Percentiles rank a stretch among this genome's conserved stretches.
These are phyloP conservation scores for Latheticus oryzae DNA, from an alignment of 2,888 invertebrate genomes.

Conservation along the genomic window DNA sequence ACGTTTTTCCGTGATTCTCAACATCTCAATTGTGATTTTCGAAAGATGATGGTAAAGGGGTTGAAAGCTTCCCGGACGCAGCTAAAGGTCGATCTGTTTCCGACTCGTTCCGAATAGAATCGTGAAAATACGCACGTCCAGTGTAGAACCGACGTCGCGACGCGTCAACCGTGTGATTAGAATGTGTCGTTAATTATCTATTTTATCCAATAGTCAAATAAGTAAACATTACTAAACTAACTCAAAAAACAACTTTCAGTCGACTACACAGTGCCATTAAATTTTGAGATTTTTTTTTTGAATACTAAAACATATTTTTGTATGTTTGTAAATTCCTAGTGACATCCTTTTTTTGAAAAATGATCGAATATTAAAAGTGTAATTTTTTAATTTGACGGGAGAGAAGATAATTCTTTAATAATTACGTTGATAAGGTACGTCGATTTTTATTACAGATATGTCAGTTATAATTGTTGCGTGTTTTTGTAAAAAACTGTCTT, in stretches of 20 bases:
- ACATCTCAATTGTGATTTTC: conserved; percentile 23
- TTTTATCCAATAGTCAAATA: conserved; percentile 29
- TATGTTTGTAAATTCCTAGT: no score
- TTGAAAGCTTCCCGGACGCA: conserved; percentile 46
- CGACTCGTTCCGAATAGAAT: conserved; percentile 45
- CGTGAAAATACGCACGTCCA: conserved; percentile 46
- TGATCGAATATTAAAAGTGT: no score
- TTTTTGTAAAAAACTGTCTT: no score
- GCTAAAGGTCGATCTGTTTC: conserved; percentile 49
- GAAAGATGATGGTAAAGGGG: conserved; percentile 27
- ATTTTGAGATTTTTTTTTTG: no score
- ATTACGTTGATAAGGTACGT: no score
- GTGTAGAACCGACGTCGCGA: conserved; percentile 47
- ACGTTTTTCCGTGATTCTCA: conserved; percentile 51
- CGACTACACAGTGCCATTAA: conserved; percentile 15
- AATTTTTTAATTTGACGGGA: no score
- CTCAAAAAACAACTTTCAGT: conserved; percentile 1
- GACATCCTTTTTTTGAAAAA: no score
- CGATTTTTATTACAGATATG: no score
- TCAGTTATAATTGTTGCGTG: no score
- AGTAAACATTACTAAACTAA: conserved; percentile 33
- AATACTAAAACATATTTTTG: conserved; percentile 18
- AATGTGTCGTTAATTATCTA: conserved; percentile 34
- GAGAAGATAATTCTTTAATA: no score
- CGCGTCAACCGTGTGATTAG: conserved; percentile 45